Base-by-base conservation (phyloP, 2,888 invertebrate genomes). In the Eupithecia vulgata region DNA sequence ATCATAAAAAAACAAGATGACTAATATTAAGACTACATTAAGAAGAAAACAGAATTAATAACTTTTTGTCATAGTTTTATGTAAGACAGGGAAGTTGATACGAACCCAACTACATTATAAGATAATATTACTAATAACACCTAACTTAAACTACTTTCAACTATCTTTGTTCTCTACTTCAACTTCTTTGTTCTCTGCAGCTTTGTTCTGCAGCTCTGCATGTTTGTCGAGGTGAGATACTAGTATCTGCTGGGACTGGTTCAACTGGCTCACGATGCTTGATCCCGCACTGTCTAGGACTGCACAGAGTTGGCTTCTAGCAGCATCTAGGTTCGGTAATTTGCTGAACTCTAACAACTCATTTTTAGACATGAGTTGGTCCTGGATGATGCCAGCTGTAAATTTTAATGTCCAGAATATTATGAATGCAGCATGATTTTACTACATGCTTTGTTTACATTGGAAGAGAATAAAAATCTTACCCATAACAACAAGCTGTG, bases 351-450 rank as follows among this genome's bases (percentile, higher is more conserved):
- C 93, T 37, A 96, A 82, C 42, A 98, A 90, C 81, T 97, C 97
- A 84, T 96, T 96, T 79, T 95, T 95, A 76, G 95, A 96, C 80
- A 98, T 81, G 40, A 97, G 88, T 73, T 93, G 95, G 66, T 96
- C 96, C 82, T 98, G 96, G 68, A 97, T 95, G 75, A 97, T 96
- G n/a, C 96, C 97, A 87, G 96, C 97, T 97, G 89, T 62, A 92
- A 92, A 37, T 17, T 34, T 52, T 52, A 8, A 64, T 45, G 8
- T 7, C 17, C 8, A 45, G 7, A 21, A 65, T 76, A 71, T 67
- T 40, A 52, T 48, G 42, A 57, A 35, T 57, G 48, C 42, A 42
- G 5, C 42, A 42, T 15, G 42, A 15, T 42, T 3, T 13, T 42
- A 40, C 12, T 13, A 42, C 42, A 15, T 2, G 45, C 3, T 45